phyloP scores from a whole-genome alignment of 2,888 invertebrate species.

The Lordiphosa fenestrarum region DNA sequence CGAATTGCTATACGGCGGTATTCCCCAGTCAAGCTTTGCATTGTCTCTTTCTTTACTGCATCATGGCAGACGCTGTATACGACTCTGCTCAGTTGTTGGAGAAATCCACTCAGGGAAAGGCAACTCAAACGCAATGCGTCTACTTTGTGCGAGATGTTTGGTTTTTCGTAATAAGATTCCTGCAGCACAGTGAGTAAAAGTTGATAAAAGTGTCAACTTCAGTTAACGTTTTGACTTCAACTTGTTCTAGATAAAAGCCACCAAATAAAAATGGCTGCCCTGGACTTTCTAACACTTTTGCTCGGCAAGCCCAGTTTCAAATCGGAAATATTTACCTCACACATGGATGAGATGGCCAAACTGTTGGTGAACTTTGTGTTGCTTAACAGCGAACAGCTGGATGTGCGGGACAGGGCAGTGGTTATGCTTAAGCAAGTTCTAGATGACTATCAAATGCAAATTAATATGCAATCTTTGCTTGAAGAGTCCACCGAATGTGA shows the following conservation, averaged over 20 bases:
- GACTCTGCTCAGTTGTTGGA: constrained; percentile 39
- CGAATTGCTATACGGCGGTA: constrained; percentile 53
- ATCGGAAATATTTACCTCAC: constrained; percentile 25
- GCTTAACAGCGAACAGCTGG: constrained; percentile 33
- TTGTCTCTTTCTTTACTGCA: constrained; percentile 66
- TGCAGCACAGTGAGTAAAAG: constrained; percentile 40
- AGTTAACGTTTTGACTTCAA: background rate
- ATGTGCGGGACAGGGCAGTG: constrained; percentile 40
- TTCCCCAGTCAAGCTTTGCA: constrained; percentile 59
- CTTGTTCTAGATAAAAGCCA: constrained; percentile 27
- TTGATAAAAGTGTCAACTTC: accelerated
- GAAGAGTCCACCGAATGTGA: constrained; percentile 55
- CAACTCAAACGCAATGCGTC: constrained; percentile 19
- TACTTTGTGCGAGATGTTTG: constrained; percentile 72
- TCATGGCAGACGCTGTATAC: constrained; percentile 61
- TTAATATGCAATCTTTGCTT: constrained; percentile 47
- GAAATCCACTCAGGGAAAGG: background rate
- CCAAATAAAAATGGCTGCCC: constrained; percentile 43
- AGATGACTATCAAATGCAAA: constrained; percentile 30
- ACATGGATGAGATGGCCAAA: constrained; percentile 63
- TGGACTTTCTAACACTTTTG: constrained; percentile 48
- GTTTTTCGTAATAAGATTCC: constrained; percentile 60
- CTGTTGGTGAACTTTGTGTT: constrained; percentile 43
- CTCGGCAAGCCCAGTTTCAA: constrained; percentile 37
- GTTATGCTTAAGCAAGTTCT: constrained; percentile 48